Evolutionary conservation across 1,140 invertebrate genomes (phyloP), one percentile per base, ranked within the genome.

Genomic region (Achroia grisella): DNA sequence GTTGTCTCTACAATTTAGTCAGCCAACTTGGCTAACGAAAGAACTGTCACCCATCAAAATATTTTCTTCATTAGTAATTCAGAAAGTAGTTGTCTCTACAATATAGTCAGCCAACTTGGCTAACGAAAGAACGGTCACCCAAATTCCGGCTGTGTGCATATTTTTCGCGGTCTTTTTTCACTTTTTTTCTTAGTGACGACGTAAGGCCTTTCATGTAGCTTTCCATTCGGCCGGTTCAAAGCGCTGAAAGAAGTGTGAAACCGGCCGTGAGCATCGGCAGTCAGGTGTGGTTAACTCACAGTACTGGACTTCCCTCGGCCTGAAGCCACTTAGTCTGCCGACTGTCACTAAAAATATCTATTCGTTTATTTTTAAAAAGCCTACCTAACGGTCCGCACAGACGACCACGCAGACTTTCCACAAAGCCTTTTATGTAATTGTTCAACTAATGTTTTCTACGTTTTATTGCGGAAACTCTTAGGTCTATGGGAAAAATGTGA

Each of bases 161-260:
- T 56, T 44, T 62, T 54, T 56, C 42, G 56, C 48, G 17, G 48
- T 28, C 44, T 45, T 46, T 63, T 69, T 75, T 65, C 60, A 50
- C 39, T 61, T 72, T 76, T 70, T 77, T 75, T 73, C 67, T 74
- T 62, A 61, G 57, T 74, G 64, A 72, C 68, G 65, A 70, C 66
- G 76, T 76, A 72, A 69, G 62, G 63, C 77, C 80, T 84, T 84
- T 84, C 62, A 84, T 84, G 80, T 81, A 58, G 59, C 62, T 75
- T 81, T 81, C 79, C 79, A 61, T 77, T 64, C 70, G 68, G 72
- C 30, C 76, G 77, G 65, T 61, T 76, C 66, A 56, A 52, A 61
- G 56, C 59, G 62, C 69, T 75, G 75, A 77, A 77, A 78, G 72
- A 80, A 78, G 70, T 76, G 77, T 76, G 66, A 81, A 77, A 43